These are phyloP conservation scores for Calephelis virginiensis DNA, from an alignment of 1,140 invertebrate genomes.

Conservation along the genomic window DNA sequence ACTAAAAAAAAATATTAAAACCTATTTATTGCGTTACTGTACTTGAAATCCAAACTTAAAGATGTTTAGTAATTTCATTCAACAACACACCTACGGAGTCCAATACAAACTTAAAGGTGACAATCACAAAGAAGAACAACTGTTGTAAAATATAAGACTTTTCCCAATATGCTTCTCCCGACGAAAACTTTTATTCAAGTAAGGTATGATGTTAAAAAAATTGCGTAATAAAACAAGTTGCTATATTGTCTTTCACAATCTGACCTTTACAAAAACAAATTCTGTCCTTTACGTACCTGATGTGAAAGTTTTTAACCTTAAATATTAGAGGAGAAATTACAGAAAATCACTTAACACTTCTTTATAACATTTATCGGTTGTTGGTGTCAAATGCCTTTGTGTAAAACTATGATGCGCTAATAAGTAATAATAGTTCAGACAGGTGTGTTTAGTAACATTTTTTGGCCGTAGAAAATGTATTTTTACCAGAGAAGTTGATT, in stretches of 20 bases:
- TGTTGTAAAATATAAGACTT: neutral
- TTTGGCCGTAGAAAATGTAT: no score
- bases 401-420: neutral
- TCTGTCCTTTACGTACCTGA: neutral
- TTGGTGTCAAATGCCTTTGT: neutral
- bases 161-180: no score
- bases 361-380: neutral
- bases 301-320: slow-evolving; percentile 9
- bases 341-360: slow-evolving; percentile 7
- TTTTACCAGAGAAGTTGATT: no score
- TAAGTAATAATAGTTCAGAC: no score
- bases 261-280: slow-evolving; percentile 11
- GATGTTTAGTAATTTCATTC: no score
- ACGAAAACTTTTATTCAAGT: neutral
- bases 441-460: no score
- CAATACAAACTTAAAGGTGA: no score
- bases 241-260: neutral
- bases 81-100: no score
- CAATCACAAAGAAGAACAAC: no score
- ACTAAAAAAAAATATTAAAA: no score
- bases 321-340: slow-evolving; percentile 9
- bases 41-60: no score
- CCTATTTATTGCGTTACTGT: no score
- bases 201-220: neutral
- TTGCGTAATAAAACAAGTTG: neutral